phyloP scores from a whole-genome alignment of 2,113 vertebrate genomes.

The Oreochromis niloticus region DNA sequence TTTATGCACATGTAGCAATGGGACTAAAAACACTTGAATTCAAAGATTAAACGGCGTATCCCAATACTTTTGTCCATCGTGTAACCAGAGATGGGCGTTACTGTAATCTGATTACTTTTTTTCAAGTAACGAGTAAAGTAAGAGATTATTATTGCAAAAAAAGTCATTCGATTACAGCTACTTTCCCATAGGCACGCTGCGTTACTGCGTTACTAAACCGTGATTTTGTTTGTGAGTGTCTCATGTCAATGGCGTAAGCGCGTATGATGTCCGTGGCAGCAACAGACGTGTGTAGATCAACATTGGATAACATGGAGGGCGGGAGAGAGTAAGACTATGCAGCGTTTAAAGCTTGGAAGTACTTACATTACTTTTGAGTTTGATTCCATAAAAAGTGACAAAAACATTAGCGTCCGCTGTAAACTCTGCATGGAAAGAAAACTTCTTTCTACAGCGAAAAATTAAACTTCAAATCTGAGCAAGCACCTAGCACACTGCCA shows the following conservation, averaged over 20 bases:
- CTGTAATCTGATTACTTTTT: neutral
- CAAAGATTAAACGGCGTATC: neutral
- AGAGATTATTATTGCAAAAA: neutral
- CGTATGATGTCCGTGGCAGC: neutral
- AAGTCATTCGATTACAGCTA: neutral
- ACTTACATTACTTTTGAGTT: neutral
- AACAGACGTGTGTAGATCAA: neutral
- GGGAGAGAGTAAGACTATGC: neutral
- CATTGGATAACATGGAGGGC: neutral
- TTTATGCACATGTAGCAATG: neutral
- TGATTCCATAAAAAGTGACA: neutral
- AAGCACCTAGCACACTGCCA: no score
- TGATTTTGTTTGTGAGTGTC: neutral
- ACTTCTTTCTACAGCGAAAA: neutral
- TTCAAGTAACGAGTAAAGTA: neutral
- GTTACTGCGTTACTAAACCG: neutral
- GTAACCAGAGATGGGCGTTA: neutral
- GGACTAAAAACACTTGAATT: neutral
- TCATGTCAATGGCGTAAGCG: neutral
- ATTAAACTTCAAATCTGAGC: neutral
- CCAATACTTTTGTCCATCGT: neutral
- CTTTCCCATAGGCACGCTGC: neutral
- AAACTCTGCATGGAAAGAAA: neutral
- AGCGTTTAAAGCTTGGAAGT: neutral
- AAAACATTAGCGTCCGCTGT: neutral